Percentiles rank a stretch among this genome's conserved stretches.
These are phyloP conservation scores for Drosophila setifemur DNA, from an alignment of 1,140 invertebrate species.

Conservation along the genomic window DNA sequence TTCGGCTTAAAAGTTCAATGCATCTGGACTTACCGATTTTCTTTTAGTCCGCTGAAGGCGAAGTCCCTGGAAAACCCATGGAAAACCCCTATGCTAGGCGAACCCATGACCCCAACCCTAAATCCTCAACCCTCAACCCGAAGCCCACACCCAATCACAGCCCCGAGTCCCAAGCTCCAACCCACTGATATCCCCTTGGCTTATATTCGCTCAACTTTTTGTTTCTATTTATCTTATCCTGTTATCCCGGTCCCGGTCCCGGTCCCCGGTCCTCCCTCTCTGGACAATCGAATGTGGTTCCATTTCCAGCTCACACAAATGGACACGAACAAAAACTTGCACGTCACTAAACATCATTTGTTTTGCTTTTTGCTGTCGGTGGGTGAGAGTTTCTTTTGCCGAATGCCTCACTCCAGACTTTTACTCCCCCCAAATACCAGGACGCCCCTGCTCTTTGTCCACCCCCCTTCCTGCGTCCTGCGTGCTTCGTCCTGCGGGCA, in stretches of 20 bases:
- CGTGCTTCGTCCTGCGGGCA: constrained; percentile 11
- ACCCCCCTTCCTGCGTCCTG: no score
- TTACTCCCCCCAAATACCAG: no score
- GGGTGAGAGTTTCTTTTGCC: neutral
- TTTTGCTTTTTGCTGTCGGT: constrained; percentile 45
- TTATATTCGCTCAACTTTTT: constrained; percentile 44
- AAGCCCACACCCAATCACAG: neutral
- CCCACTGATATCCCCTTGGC: neutral
- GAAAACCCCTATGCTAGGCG: no score
- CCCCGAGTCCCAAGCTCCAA: neutral
- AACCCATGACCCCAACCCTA: neutral
- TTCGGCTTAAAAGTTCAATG: constrained; percentile 70
- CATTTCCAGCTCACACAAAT: constrained; percentile 51
- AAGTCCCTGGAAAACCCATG: constrained; percentile 16
- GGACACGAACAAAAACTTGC: constrained; percentile 55
- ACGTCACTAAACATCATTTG: constrained; percentile 79
- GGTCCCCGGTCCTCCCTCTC: constrained; percentile 6
- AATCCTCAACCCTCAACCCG: neutral
- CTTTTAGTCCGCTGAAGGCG: constrained; percentile 3
- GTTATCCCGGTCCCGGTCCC: constrained; percentile 24
- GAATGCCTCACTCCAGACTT: neutral
- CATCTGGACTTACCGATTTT: constrained; percentile 48
- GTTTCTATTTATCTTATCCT: constrained; percentile 74
- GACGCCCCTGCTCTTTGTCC: no score
- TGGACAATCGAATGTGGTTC: constrained; percentile 71